These are phyloP conservation scores for Epinotia ramella DNA, from an alignment of 2,888 invertebrate genomes.

Conservation along the genomic window DNA sequence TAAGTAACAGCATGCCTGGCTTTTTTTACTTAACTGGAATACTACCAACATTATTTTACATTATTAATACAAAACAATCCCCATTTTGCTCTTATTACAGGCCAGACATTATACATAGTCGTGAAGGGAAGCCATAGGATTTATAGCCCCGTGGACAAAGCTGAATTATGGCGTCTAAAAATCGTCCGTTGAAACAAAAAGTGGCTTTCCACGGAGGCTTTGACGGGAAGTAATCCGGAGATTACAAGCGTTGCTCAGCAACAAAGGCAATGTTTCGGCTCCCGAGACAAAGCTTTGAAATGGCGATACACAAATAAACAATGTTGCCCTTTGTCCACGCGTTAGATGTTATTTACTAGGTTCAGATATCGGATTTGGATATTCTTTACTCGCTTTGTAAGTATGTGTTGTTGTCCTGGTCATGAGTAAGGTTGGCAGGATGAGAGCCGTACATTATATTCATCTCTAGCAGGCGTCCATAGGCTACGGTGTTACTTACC, in stretches of 20 bases:
- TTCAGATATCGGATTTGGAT: too few species aligned
- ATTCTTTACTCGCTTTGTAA: too few species aligned
- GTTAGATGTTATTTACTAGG: constrained; percentile 14
- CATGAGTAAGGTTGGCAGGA: too few species aligned
- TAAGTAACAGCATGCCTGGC: too few species aligned
- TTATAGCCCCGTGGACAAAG: constrained; percentile 8
- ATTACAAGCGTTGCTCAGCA: constrained; percentile 48
- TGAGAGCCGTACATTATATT: too few species aligned
- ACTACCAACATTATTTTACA: too few species aligned
- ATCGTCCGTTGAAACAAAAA: constrained; percentile 34
- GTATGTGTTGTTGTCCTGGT: too few species aligned
- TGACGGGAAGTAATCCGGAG: constrained; percentile 48
- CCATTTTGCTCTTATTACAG: too few species aligned
- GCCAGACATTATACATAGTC: background rate
- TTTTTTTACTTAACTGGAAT: too few species aligned
- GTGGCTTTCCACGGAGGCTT: constrained; percentile 36
- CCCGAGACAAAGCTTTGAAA: constrained; percentile 40
- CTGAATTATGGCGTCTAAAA: constrained; percentile 2
- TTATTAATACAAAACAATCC: too few species aligned
- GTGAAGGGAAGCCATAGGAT: background rate
- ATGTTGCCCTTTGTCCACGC: constrained; percentile 46
- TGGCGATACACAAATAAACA: constrained; percentile 48
- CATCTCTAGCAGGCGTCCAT: too few species aligned
- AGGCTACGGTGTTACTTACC: too few species aligned
- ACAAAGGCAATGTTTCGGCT: constrained; percentile 47